Evolutionary conservation across 2,888 invertebrate species (phyloP).

Genomic region (Dyspetes luteomarginatus): DNA sequence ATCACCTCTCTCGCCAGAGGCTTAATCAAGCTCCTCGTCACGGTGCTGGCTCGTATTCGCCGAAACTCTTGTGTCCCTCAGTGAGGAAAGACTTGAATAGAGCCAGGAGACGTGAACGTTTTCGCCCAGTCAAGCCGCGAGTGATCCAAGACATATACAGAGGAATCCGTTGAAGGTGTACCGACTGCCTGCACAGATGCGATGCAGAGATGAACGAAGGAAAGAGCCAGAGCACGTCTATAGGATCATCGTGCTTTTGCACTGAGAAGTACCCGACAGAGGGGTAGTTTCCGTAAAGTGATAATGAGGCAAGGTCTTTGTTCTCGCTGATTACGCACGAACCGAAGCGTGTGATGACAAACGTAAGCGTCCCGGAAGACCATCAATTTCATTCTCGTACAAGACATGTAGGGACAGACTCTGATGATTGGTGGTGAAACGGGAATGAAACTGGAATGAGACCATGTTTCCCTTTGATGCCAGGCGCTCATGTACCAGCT

Average conservation of each 20-base stretch:
- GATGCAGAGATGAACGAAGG: conserved; percentile 12
- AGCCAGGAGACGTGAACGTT: conserved; percentile 37
- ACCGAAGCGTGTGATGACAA: background rate
- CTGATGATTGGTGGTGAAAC: conserved; percentile 25
- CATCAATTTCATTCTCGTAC: conserved; percentile 12
- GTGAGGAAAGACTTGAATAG: conserved; percentile 56
- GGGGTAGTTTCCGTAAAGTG: background rate
- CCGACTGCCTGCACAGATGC: too few species aligned
- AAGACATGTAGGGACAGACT: conserved; percentile 19
- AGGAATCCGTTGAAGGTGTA: too few species aligned
- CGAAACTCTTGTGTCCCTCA: conserved; percentile 72
- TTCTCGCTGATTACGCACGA: conserved; percentile 49
- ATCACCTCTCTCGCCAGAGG: conserved; percentile 71
- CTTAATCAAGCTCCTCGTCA: conserved; percentile 75
- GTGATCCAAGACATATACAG: conserved; percentile 51
- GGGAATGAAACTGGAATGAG: background rate
- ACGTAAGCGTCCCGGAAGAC: conserved; percentile 11
- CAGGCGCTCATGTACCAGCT: conserved; percentile 26
- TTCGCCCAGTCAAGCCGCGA: conserved; percentile 35
- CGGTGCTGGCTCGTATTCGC: conserved; percentile 67
- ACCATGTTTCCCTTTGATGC: conserved; percentile 48
- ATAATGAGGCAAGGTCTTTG: conserved; percentile 15
- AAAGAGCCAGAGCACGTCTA: conserved; percentile 11
- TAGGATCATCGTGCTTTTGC: too few species aligned
- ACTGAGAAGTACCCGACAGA: background rate